Conservation (phyloP, 2,113 vertebrate genomes). For the Tympanuchus pallidicinctus region DNA sequence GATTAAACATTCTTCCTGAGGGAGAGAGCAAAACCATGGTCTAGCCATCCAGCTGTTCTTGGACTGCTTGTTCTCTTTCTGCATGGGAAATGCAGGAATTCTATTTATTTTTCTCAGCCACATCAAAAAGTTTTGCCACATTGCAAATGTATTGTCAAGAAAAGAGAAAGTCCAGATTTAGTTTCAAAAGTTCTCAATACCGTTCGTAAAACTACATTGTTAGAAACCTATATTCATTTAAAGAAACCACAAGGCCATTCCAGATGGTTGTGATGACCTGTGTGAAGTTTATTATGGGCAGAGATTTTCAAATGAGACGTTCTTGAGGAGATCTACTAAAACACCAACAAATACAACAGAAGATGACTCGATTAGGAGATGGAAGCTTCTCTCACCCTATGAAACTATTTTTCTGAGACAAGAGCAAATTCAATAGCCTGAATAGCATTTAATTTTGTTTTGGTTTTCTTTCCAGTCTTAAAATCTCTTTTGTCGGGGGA, state of each 20-base stretch:
- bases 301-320: neutral
- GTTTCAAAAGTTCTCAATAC: neutral
- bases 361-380: neutral
- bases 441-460: neutral
- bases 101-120: neutral
- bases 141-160: neutral
- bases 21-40: neutral
- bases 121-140: neutral
- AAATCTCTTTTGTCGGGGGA: neutral
- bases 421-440: neutral
- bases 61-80: neutral
- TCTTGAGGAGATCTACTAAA: neutral
- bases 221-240: neutral
- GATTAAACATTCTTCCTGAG: neutral
- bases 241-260: neutral
- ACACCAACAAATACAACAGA: neutral
- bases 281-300: neutral
- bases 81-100: neutral
- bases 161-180: neutral
- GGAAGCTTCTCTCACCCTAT: neutral
- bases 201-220: neutral
- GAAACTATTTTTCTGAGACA: conserved; percentile 8
- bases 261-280: neutral
- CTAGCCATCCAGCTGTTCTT: neutral
- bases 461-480: neutral